Evolutionary conservation across 2,888 invertebrate genomes (phyloP), one percentile per base, ranked within the genome.

Genomic region (Drosophila merina): DNA sequence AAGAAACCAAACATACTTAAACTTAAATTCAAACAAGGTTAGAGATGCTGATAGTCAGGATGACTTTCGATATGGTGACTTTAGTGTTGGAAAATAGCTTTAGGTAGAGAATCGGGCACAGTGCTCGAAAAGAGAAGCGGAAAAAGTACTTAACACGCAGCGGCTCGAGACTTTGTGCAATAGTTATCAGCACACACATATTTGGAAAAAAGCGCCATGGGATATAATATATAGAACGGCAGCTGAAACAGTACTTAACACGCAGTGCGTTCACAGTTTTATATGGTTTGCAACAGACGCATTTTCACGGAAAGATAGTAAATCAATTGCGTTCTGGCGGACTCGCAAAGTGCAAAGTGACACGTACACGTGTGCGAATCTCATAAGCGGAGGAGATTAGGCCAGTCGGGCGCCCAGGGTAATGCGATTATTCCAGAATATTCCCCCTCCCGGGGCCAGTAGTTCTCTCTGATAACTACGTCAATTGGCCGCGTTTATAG

Each of bases 321-420:
- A 45, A 30, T 54, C 14, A 51, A 55, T 63, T 67, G 62, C 64
- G 48, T 49, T 63, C 57, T 58, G 67, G 50, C 54, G 60, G 45
- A 38, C 72, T 75, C 58, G 74, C 66, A 68, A 74, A 62, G 63
- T 57, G 64, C 67, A 73, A 78, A 84, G 86, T 84, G 83, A 84
- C 83, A 84, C 83, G 83, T 84, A 84, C 83, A 84, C 83, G 83
- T 84, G 83, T 84, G 80, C 85, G 80, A 84, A 84, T 83, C 86
- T 86, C 74, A 80, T 77, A 85, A 82, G 82, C 76, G 74, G 71
- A 72, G 59, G 59, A 36, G 60, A 50, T 57, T 51, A 58, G 63
- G 25, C 49, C 36, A 57, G 31, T 42, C 40, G 49, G 50, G 62
- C 52, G 51, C 47, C 47, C 51, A 52, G 63, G 69, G 69, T 69